Percentiles rank a stretch among this genome's conserved stretches.
phyloP scores from a whole-genome alignment of 1,140 invertebrate genomes.

The Potamilus streckersoni region DNA sequence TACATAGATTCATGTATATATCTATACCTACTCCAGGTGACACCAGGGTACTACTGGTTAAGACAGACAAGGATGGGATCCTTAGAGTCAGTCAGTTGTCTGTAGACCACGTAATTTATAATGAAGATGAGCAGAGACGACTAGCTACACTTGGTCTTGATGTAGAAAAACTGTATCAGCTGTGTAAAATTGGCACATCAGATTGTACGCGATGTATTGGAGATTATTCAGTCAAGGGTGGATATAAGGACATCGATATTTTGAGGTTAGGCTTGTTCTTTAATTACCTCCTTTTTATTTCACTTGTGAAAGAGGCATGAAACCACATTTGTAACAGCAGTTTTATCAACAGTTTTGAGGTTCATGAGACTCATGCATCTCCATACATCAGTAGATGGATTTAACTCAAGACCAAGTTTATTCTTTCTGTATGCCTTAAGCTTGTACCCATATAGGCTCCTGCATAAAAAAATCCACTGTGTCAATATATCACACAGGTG shows the following conservation, averaged over 20 bases:
- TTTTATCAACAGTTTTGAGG: too few relatives aligned
- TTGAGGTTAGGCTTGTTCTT: constrained; percentile 52
- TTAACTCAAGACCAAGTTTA: too few relatives aligned
- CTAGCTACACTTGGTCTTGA: constrained; percentile 79
- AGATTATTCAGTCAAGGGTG: constrained; percentile 89
- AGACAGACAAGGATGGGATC: constrained; percentile 84
- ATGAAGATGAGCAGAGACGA: constrained; percentile 85
- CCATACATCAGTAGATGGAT: too few relatives aligned
- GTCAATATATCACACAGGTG: too few relatives aligned
- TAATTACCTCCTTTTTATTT: background rate
- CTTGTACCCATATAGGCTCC: too few relatives aligned
- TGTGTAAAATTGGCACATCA: constrained; percentile 71
- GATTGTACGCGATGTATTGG: constrained; percentile 80
- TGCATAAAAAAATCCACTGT: too few relatives aligned
- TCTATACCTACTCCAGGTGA: constrained; percentile 69
- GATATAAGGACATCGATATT: constrained; percentile 85
- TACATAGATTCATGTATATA: too few relatives aligned
- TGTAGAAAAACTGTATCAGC: constrained; percentile 69
- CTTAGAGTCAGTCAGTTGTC: constrained; percentile 84
- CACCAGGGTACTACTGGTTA: constrained; percentile 81
- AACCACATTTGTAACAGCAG: background rate
- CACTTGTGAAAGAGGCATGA: background rate
- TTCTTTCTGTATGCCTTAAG: too few relatives aligned
- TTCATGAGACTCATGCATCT: too few relatives aligned
- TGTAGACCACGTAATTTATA: constrained; percentile 84